These are phyloP conservation scores for Pachyrhynchus sulphureomaculatus DNA, from an alignment of 1,140 invertebrate species.

Conservation along the genomic window DNA sequence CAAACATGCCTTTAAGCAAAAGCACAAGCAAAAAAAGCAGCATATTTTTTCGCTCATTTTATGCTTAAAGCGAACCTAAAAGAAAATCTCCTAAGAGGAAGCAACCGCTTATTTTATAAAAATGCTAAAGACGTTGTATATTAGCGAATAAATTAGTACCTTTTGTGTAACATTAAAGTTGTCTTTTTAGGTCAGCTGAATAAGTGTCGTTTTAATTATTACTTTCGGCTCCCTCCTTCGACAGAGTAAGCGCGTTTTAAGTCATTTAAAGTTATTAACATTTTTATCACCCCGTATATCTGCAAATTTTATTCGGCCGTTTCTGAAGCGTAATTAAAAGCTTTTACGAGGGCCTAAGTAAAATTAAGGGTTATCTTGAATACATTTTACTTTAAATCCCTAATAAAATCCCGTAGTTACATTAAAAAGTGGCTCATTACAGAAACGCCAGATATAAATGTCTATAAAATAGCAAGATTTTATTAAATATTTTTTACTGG, in stretches of 20 bases:
- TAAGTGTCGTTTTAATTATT: neutral
- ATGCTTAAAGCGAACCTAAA: no score
- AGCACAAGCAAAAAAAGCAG: no score
- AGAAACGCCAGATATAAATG: neutral
- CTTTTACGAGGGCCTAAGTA: slow-evolving; percentile 16
- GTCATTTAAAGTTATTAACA: slow-evolving; percentile 2
- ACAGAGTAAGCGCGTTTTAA: neutral
- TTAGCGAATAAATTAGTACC: neutral
- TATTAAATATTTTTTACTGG: no score
- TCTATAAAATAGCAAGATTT: neutral
- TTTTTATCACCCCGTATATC: slow-evolving; percentile 3
- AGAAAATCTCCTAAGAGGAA: no score
- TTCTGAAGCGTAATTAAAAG: slow-evolving; percentile 8
- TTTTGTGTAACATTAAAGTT: neutral
- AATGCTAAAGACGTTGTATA: neutral
- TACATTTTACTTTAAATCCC: slow-evolving; percentile 14
- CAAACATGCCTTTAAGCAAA: no score
- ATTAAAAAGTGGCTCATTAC: slow-evolving; percentile 4
- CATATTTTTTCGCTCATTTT: no score
- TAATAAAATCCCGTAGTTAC: slow-evolving; percentile 10
- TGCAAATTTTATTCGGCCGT: slow-evolving; percentile 10
- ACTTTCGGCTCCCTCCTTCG: neutral
- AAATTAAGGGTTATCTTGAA: slow-evolving; percentile 15
- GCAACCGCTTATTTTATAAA: neutral
- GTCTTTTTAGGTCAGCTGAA: neutral